These are phyloP conservation scores for Caenorhabditis panamensis DNA, from an alignment of 2,888 invertebrate genomes.

Conservation along the genomic window DNA sequence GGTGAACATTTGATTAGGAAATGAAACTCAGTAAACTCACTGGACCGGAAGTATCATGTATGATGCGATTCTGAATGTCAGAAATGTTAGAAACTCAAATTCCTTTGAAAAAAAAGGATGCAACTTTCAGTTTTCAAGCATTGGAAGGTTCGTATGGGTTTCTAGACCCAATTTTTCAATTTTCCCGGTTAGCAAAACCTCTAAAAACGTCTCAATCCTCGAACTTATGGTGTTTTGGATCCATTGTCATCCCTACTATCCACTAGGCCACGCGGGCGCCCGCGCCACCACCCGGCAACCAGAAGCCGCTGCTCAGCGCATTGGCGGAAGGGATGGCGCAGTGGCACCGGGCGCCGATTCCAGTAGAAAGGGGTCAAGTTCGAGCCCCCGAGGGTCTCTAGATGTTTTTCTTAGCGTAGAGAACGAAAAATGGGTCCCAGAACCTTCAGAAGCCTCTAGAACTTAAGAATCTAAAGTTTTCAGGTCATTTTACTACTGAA, in stretches of 20 bases:
- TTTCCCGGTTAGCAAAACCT: background rate
- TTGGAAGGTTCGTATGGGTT: background rate
- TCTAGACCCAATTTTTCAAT: background rate
- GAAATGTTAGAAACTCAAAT: too few species aligned
- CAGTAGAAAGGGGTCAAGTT: background rate
- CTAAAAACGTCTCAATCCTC: background rate
- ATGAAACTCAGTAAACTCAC: too few species aligned
- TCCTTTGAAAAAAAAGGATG: background rate
- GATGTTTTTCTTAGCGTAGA: too few species aligned
- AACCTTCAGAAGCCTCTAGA: background rate
- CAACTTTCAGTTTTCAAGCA: background rate
- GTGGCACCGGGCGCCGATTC: background rate
- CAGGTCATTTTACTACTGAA: too few species aligned
- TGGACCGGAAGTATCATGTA: conserved; percentile 1
- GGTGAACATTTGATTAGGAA: background rate
- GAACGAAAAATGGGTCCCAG: background rate
- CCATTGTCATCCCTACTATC: background rate
- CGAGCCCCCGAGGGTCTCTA: background rate
- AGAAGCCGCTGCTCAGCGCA: background rate
- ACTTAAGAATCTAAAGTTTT: too few species aligned
- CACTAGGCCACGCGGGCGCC: background rate
- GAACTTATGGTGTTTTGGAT: background rate
- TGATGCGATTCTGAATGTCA: too few species aligned
- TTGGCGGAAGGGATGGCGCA: conserved; percentile 4
- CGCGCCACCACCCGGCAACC: background rate